Base-by-base conservation (phyloP, 2,888 invertebrate species). In the Hypselothyrea guttata region DNA sequence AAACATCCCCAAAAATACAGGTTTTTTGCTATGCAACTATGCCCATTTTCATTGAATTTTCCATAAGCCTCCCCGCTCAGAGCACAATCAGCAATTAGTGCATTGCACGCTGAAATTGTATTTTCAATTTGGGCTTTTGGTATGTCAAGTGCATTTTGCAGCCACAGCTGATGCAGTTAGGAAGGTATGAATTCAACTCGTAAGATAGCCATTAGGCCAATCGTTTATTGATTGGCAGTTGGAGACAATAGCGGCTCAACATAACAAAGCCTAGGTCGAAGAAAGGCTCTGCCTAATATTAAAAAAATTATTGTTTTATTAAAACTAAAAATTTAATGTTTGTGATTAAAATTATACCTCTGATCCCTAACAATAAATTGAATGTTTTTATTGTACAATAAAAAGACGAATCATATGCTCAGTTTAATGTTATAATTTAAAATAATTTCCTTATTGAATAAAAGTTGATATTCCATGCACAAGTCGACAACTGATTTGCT, bases 41-140 rank as follows among this genome's bases (percentile, higher is more conserved):
- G 13, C 28, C 69, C 47, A 63, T 54, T 55, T 44, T 41, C 70
- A 70, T 69, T 69, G 54, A 59, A 55, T 48, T 47, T 52, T 3
- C 40, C 12, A 4, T 15, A 1, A 15, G 15, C 38, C 38, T 27
- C n/a, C 9, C 3, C 0, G 1, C 12, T 1, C 46, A 27, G 12
- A 40, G 44, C 70, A 55, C 51, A 49, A 51, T 22, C 55, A 52
- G 37, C 72, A 71, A 68, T 71, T 71, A 71, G 68, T 55, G 27
- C 48, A 42, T 11, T 42, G 15, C 15, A 35, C 16, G 27, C 33
- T 35, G 33, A 55, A 30, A 22, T 31, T 27, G 34, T 28, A 15
- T 30, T 38, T 38, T 48, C 48, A 1, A 41, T 28, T 7, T 28
- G 8, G 28, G 28, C n/a, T 22, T 70, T 66, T 56, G 49, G 53